Percentiles rank a stretch among this genome's conserved stretches.
Conservation (phyloP, 2,797 vertebrate genomes). For the Platalea minor region DNA sequence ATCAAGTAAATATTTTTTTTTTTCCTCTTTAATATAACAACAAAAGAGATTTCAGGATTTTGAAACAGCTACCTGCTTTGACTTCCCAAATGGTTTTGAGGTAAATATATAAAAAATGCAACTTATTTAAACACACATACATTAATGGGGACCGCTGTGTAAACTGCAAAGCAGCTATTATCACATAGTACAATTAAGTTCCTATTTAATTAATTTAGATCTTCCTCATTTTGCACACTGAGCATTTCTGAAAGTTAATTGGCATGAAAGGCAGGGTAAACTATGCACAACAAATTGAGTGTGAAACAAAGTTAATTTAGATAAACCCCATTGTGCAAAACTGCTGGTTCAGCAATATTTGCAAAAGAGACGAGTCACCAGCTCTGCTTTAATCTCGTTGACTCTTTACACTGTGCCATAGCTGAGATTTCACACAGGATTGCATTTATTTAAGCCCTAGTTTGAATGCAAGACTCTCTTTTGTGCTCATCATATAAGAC, state of each 20-base stretch:
- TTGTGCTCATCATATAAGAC: not conserved
- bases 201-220: slow-evolving; percentile 81
- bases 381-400: not conserved
- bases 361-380: not conserved
- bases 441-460: not conserved
- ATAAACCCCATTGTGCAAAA: slow-evolving; percentile 63
- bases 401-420: not conserved
- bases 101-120: not conserved
- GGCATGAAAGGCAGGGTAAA: slow-evolving; percentile 83
- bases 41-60: not conserved
- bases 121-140: not conserved
- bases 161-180: slow-evolving; percentile 67
- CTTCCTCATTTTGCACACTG: slow-evolving; percentile 72
- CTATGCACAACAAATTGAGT: slow-evolving; percentile 82
- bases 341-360: slow-evolving; percentile 56
- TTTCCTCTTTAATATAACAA: not conserved
- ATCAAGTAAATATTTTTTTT: not conserved
- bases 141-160: not conserved
- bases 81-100: not conserved
- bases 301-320: slow-evolving; percentile 81
- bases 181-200: slow-evolving; percentile 72
- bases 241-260: slow-evolving; percentile 83
- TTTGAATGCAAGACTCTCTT: not conserved
- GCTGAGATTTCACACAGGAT: not conserved
- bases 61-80: not conserved